These are phyloP conservation scores for Tenthredo scrophulariae DNA, from an alignment of 2,888 invertebrate genomes.

Conservation along the genomic window DNA sequence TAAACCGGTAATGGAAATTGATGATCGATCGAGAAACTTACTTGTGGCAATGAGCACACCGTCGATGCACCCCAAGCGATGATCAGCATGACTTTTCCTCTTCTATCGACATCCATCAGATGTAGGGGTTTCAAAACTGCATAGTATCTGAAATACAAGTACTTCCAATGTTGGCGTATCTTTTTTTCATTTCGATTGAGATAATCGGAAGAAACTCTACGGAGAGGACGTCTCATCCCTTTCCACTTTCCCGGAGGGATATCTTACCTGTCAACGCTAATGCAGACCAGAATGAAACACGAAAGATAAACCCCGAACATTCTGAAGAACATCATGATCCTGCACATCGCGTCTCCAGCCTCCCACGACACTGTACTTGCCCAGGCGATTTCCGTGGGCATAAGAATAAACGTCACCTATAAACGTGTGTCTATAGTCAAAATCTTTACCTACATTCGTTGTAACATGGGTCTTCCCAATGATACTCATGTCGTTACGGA, in stretches of 20 bases:
- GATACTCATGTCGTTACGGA: background rate
- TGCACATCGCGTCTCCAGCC: slow-evolving; percentile 91
- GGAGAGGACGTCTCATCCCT: background rate
- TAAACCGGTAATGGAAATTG: background rate
- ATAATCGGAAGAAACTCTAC: background rate
- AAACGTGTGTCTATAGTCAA: slow-evolving; percentile 61
- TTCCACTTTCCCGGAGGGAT: background rate
- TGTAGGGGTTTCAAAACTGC: slow-evolving; percentile 91
- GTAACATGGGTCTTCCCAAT: too few species aligned
- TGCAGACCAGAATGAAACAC: slow-evolving; percentile 93
- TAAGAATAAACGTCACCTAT: slow-evolving; percentile 92
- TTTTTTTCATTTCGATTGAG: background rate
- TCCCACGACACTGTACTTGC: slow-evolving; percentile 92
- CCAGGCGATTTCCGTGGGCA: slow-evolving; percentile 96
- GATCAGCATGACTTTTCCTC: slow-evolving; percentile 88
- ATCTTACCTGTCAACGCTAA: slow-evolving; percentile 90
- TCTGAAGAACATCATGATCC: slow-evolving; percentile 92
- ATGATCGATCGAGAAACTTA: slow-evolving; percentile 73
- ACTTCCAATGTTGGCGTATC: background rate
- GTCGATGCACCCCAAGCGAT: slow-evolving; percentile 90
- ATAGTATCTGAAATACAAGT: slow-evolving; percentile 84
- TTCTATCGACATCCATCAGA: slow-evolving; percentile 85
- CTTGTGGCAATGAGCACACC: slow-evolving; percentile 93
- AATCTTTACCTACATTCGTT: background rate
- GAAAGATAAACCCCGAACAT: slow-evolving; percentile 93